Base-by-base conservation (phyloP, 2,888 invertebrate genomes). In the Agrilus cyanescens region DNA sequence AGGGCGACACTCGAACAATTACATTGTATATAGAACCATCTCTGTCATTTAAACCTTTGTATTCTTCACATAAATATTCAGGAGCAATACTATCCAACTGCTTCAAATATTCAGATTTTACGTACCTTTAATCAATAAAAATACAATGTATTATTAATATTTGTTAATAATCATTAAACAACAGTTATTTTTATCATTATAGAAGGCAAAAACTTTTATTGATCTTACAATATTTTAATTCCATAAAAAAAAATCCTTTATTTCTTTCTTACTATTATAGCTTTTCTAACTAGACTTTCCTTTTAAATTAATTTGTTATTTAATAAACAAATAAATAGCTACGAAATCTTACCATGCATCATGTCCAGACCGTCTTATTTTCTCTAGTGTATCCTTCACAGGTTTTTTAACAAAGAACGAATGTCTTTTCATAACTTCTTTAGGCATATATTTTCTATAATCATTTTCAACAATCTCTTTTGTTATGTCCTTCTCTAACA, bases 371-470 rank as follows among this genome's bases (percentile, higher is more conserved):
- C 67, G 68, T 44, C 72, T 66, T 32, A 82, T 68, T 48, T 70
- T 68, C 3, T 68, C 68, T 35, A 85, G 71, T 10, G 76, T 76
- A 50, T 80, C 75, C 48, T 78, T 76, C 32, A 90, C 82, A 44
- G 82, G 81, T 57, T 82, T 81, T 59, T 80, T 83, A 1, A 84
- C 76, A 59, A 87, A 85, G 50, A 82, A 76, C 31, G 76, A 73
- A 65, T 89, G 86, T 46, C 78, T 74, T 55, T 79, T 80, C 8
- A 84, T 72, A 41, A 88, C 77, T 49, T 82, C 80, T 61, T 82
- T 82, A 0, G 90, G 90, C 53, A 90, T 77, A 68, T 84, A 90
- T 52, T 82, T 83, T 58, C 84, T 85, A 57, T 85, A 89, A 53
- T 86, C 82, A 50, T 76, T 79, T 55, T 82, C 79, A 3, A 90